Evolutionary conservation across 2,797 vertebrate species (phyloP).

Genomic region (Natrix natrix): DNA sequence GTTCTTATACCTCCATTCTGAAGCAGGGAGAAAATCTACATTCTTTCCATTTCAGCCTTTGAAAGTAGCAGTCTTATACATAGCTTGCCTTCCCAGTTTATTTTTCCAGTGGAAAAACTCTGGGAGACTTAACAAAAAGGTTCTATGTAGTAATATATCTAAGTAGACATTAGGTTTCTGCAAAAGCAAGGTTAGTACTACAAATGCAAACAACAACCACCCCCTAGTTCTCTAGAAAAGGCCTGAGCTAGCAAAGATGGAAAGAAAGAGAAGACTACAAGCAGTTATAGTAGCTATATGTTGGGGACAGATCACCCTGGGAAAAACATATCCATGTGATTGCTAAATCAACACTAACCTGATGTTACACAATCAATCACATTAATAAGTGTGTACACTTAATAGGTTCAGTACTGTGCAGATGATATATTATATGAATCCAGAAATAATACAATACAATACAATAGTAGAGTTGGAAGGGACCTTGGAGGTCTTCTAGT

Average conservation of each 20-base stretch:
- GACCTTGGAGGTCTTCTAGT: too few species aligned
- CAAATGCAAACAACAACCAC: neutral
- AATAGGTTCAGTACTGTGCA: neutral
- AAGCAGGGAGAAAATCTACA: neutral
- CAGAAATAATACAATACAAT: too few species aligned
- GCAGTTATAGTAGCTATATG: neutral
- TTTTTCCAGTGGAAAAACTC: conserved; percentile 34
- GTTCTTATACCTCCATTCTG: conserved; percentile 3
- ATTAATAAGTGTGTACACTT: neutral
- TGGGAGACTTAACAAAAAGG: conserved; percentile 11
- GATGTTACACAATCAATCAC: neutral
- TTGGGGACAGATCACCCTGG: neutral
- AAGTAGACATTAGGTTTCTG: conserved; percentile 30
- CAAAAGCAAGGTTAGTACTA: neutral
- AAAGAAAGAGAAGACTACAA: neutral
- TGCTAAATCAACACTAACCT: neutral
- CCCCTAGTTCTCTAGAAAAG: neutral
- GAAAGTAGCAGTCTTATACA: conserved; percentile 22
- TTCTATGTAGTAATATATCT: conserved; percentile 26
- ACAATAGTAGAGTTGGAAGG: too few species aligned
- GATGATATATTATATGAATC: neutral
- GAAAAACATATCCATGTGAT: neutral
- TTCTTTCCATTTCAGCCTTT: conserved; percentile 27
- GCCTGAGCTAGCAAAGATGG: neutral
- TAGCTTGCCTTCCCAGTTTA: conserved; percentile 19